phyloP scores from a whole-genome alignment of 2,888 invertebrate species.

The Cremastinae sp. region DNA sequence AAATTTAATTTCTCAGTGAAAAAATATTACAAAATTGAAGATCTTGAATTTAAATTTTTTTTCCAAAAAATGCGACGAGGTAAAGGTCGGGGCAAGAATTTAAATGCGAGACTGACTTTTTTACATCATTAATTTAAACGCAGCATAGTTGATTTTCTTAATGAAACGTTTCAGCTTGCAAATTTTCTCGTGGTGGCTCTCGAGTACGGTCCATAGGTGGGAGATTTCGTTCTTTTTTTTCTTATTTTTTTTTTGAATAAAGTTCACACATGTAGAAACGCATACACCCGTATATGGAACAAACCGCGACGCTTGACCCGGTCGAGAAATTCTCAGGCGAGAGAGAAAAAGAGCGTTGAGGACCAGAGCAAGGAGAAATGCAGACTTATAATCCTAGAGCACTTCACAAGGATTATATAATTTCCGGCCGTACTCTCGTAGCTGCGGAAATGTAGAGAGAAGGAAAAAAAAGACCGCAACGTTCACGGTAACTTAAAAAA shows the following conservation, averaged over 20 bases:
- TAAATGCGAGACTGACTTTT: conserved; percentile 33
- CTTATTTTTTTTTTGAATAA: conserved; percentile 31
- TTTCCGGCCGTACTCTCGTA: conserved; percentile 32
- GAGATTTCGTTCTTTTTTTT: too few relatives aligned
- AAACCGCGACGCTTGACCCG: conserved; percentile 43
- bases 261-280: neutral
- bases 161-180: conserved; percentile 43
- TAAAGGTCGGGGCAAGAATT: too few relatives aligned
- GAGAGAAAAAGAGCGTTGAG: conserved; percentile 1
- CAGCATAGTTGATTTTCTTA: conserved; percentile 37
- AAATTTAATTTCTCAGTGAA: neutral
- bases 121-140: conserved; percentile 28
- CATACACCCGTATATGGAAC: conserved; percentile 1
- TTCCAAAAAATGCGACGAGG: too few relatives aligned
- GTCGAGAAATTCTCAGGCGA: conserved; percentile 24
- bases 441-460: conserved; percentile 18
- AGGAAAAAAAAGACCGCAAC: conserved; percentile 25
- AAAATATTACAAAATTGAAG: too few relatives aligned
- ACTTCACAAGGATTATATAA: conserved; percentile 50
- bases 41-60: too few relatives aligned
- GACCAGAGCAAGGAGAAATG: conserved; percentile 5
- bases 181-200: conserved; percentile 37
- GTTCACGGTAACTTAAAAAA: conserved; percentile 27
- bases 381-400: conserved; percentile 42
- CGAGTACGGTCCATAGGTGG: conserved; percentile 7